A percentile compares a stretch with the other conserved stretches of the same genome.
These are phyloP conservation scores for Aphaenogaster ashmeadi DNA, from an alignment of 1,140 invertebrate genomes.

Conservation along the genomic window DNA sequence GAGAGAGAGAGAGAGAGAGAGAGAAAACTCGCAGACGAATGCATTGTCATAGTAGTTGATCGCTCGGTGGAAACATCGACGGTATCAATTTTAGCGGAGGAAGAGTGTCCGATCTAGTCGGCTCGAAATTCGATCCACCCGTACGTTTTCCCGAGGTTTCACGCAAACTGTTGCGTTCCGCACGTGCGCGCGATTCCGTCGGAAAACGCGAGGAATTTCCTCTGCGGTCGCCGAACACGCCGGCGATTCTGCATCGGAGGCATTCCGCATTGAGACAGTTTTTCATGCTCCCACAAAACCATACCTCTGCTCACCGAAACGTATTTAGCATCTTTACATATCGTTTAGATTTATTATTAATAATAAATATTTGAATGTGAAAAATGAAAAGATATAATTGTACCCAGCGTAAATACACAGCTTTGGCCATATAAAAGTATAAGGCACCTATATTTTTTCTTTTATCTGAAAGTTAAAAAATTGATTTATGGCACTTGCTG, in stretches of 20 bases:
- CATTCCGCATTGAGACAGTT: not conserved
- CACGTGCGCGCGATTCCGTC: slow-evolving; percentile 19
- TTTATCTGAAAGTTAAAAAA: no score
- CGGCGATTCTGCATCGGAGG: not conserved
- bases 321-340: not conserved
- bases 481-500: no score
- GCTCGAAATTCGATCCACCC: not conserved
- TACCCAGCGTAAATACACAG: not conserved
- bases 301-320: not conserved
- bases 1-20: no score
- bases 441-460: no score
- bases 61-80: not conserved
- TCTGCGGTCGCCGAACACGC: not conserved
- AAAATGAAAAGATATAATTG: not conserved
- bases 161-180: slow-evolving; percentile 51
- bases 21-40: not conserved
- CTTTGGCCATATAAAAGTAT: no score
- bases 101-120: not conserved
- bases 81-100: slow-evolving; percentile 16
- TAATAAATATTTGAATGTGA: not conserved
- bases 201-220: slow-evolving; percentile 29
- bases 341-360: slow-evolving; percentile 4
- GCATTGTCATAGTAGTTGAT: slow-evolving; percentile 4
- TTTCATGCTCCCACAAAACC: not conserved
- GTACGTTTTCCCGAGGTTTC: not conserved